phyloP scores from a whole-genome alignment of 2,113 vertebrate species.

The Dasyurus viverrinus region DNA sequence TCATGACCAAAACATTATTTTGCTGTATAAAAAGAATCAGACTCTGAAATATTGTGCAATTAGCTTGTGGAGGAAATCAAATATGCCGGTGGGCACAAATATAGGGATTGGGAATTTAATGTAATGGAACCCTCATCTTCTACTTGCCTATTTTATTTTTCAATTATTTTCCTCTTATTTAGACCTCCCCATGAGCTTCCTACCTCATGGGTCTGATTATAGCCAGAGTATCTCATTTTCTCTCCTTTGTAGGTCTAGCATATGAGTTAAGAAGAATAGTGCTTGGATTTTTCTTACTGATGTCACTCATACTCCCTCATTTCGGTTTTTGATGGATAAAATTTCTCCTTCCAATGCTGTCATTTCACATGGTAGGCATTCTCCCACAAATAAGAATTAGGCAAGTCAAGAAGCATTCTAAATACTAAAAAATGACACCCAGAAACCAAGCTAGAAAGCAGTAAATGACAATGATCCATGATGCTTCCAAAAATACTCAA shows the following conservation, averaged over 20 bases:
- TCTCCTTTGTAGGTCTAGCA: neutral
- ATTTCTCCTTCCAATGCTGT: neutral
- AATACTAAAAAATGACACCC: neutral
- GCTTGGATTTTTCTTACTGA: neutral
- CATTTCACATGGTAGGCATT: neutral
- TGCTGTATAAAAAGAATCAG: no score
- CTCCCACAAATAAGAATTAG: neutral
- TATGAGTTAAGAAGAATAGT: neutral
- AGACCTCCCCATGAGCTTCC: neutral
- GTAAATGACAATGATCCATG: neutral
- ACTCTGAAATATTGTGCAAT: no score
- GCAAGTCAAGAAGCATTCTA: neutral
- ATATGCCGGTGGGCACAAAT: no score
- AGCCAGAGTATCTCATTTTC: neutral
- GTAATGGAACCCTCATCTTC: no score
- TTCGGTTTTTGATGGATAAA: neutral
- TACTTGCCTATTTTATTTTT: neutral
- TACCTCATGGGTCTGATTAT: neutral
- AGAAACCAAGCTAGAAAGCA: neutral
- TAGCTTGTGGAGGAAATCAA: no score
- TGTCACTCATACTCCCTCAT: neutral
- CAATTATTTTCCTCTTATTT: neutral
- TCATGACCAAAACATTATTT: no score
- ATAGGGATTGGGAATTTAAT: no score
- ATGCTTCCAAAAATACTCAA: neutral